A percentile compares a stretch with the other conserved stretches of the same genome.
Conservation (phyloP, 1,140 invertebrate genomes). For the Chelonus insularis region DNA sequence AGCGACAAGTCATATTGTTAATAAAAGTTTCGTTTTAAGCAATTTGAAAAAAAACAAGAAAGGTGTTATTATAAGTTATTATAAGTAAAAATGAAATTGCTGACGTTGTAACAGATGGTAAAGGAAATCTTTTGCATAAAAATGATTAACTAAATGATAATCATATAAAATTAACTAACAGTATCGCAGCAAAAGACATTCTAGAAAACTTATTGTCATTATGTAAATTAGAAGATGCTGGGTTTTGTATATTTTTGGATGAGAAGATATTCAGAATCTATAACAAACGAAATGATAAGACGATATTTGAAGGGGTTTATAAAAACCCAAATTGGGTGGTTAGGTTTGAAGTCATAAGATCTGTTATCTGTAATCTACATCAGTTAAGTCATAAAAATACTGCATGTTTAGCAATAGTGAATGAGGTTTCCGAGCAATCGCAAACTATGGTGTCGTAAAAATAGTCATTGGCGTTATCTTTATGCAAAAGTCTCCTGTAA, state of each 20-base stretch:
- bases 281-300: slow-evolving; percentile 7
- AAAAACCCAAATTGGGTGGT: slow-evolving; percentile 29
- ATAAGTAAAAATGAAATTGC: too few species aligned
- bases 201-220: slow-evolving; percentile 18
- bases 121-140: slow-evolving; percentile 23
- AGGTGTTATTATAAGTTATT: too few species aligned
- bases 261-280: slow-evolving; percentile 10
- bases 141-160: slow-evolving; percentile 14
- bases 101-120: slow-evolving; percentile 2
- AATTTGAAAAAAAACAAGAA: too few species aligned
- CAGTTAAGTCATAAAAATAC: too few species aligned
- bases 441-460: too few species aligned
- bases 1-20: too few species aligned
- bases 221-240: slow-evolving; percentile 21
- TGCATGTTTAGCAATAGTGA: neutral
- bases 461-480: too few species aligned
- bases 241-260: slow-evolving; percentile 13
- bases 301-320: slow-evolving; percentile 14
- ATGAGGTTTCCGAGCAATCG: slow-evolving; percentile 7
- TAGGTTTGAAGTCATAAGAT: slow-evolving; percentile 8
- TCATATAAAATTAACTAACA: slow-evolving; percentile 4
- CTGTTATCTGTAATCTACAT: too few species aligned
- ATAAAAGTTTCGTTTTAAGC: too few species aligned
- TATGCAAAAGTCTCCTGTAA: too few species aligned
- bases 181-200: neutral